Conservation (phyloP, 2,797 vertebrate genomes). For the Enteromius radiatus region DNA sequence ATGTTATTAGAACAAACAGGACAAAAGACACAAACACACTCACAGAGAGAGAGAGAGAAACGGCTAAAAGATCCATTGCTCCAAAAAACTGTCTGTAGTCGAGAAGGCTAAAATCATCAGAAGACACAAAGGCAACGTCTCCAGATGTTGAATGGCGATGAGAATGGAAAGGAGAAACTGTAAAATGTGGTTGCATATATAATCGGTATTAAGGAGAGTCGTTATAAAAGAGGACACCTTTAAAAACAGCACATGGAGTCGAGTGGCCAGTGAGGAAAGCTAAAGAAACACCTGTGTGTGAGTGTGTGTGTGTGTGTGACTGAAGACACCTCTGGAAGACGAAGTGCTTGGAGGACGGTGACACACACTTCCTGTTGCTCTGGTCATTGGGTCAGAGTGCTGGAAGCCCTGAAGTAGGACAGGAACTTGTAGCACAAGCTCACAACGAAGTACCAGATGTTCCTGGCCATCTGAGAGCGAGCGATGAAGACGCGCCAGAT, state of each 20-base stretch:
- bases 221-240: slow-evolving; percentile 64
- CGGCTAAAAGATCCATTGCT: slow-evolving; percentile 57
- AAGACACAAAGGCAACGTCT: slow-evolving; percentile 45
- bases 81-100: slow-evolving; percentile 64
- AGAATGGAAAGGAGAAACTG: slow-evolving; percentile 43
- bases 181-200: slow-evolving; percentile 77
- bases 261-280: slow-evolving; percentile 45
- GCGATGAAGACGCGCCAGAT: slow-evolving; percentile 95
- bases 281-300: slow-evolving; percentile 9
- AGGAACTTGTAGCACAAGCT: slow-evolving; percentile 96
- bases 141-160: slow-evolving; percentile 58
- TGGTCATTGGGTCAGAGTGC: slow-evolving; percentile 79
- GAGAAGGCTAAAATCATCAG: slow-evolving; percentile 63
- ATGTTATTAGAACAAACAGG: not conserved
- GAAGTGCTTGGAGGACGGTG: not conserved
- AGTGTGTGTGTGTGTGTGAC: not conserved
- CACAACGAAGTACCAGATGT: slow-evolving; percentile 96
- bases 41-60: slow-evolving; percentile 53
- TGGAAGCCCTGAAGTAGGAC: slow-evolving; percentile 93
- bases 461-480: slow-evolving; percentile 92
- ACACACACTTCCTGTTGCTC: slow-evolving; percentile 53
- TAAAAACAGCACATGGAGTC: slow-evolving; percentile 29
- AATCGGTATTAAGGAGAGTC: slow-evolving; percentile 68
- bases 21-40: not conserved
- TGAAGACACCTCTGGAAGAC: slow-evolving; percentile 8